Evolutionary conservation across 2,888 invertebrate species (phyloP), one percentile per base, ranked within the genome.

Genomic region (Clistopyga incitator): DNA sequence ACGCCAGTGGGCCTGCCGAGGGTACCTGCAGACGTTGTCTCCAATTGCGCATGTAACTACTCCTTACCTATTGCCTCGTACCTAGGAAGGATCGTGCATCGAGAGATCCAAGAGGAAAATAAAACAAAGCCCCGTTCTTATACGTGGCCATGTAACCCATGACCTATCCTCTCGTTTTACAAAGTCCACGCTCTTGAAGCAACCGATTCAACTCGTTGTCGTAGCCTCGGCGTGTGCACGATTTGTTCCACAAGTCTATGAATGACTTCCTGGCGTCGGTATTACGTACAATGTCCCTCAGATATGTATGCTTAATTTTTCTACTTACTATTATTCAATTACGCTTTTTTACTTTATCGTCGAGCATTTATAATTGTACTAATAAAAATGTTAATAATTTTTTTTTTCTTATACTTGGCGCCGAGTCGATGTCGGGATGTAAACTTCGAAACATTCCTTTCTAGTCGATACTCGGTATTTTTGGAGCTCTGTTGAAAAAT

Each of bases 111-210:
- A 47, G 54, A 72, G 52, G 56, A 72, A 80, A 38, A 61, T 20
- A 64, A 83, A 72, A 80, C 50, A 61, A 15, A n/a, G 11, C 3
- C 61, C 38, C 65, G n/a, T 29, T 47, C 47, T 6, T 52, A 52
- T 72, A 67, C 34, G 54, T 80, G 65, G 67, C 72, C 68, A 79
- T 54, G 77, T 84, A 77, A 80, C 80, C 83, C 68, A 45, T 64
- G 83, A 84, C 83, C 82, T 54, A 79, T 83, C 77, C 77, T 84
- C 80, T 77, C 77, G 80, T 84, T 80, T 84, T 84, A 84, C 83
- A 84, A 68, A 80, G 77, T 77, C 68, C 72, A 56, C 61, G 68
- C 54, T 72, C 76, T 72, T 71, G 50, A 64, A 67, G 71, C 76
- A 45, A 29, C 54, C 72, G 77, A 29, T 45, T 82, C 65, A 42